Conservation (phyloP, 2,888 invertebrate genomes). For the Stenurella melanura region DNA sequence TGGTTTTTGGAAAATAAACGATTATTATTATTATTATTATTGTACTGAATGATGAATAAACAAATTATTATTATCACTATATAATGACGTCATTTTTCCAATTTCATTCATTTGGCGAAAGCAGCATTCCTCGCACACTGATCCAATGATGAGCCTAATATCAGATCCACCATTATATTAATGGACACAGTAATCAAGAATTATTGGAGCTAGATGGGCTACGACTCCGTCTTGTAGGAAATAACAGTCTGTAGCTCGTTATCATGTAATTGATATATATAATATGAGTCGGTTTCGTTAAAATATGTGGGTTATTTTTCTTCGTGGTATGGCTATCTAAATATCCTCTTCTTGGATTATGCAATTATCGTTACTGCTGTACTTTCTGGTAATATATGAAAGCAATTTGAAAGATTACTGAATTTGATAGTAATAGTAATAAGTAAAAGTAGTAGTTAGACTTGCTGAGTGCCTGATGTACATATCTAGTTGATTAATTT, state of each 20-base stretch:
- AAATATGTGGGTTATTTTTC: conserved; percentile 26
- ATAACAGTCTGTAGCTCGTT: conserved; percentile 24
- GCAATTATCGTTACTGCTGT: not conserved
- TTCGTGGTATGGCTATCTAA: conserved; percentile 16
- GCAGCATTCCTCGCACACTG: not conserved
- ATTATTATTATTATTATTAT: too few species aligned
- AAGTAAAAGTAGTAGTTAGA: too few species aligned
- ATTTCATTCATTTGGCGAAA: not conserved
- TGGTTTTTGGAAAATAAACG: too few species aligned
- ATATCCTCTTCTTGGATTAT: not conserved
- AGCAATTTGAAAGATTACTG: not conserved
- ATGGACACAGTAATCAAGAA: conserved; percentile 20
- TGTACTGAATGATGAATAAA: too few species aligned
- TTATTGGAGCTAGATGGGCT: conserved; percentile 15
- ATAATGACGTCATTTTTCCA: not conserved
- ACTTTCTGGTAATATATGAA: not conserved
- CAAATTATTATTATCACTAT: not conserved
- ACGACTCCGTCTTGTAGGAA: conserved; percentile 22
- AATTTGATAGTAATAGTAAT: too few species aligned
- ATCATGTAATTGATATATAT: conserved; percentile 28
- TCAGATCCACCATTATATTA: conserved; percentile 18
- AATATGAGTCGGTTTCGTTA: conserved; percentile 11
- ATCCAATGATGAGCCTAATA: conserved; percentile 11
- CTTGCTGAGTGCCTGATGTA: too few species aligned
- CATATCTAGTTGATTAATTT: too few species aligned